These are phyloP conservation scores for Chaetodon trifascialis DNA, from an alignment of 2,113 vertebrate genomes.

Conservation along the genomic window DNA sequence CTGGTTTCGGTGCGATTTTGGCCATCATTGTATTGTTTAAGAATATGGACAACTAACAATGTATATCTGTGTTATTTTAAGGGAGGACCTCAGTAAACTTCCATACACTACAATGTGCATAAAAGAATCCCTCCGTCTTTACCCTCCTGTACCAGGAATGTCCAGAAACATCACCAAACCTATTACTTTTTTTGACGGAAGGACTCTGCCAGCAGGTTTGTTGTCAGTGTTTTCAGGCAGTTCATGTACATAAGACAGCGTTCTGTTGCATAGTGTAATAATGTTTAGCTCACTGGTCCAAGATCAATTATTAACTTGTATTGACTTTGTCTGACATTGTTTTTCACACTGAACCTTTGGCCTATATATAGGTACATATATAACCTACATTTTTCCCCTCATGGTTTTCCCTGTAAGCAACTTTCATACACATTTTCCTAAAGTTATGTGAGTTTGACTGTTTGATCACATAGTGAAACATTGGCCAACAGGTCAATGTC, in stretches of 20 bases:
- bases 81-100: constrained; percentile 91
- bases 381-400: no score
- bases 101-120: constrained; percentile 95
- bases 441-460: neutral
- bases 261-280: neutral
- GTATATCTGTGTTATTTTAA: constrained; percentile 61
- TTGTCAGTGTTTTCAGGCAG: neutral
- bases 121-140: constrained; percentile 90
- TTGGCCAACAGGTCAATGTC: neutral
- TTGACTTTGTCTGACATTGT: neutral
- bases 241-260: neutral
- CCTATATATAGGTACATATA: no score
- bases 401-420: no score
- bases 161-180: constrained; percentile 86
- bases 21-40: neutral
- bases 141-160: constrained; percentile 85
- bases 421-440: no score
- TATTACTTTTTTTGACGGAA: constrained; percentile 90
- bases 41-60: neutral
- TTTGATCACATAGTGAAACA: neutral
- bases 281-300: constrained; percentile 2
- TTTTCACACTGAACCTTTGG: neutral
- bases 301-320: constrained; percentile 46
- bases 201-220: constrained; percentile 88
- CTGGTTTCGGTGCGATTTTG: no score